A percentile compares a stretch with the other conserved stretches of the same genome.
phyloP scores from a whole-genome alignment of 2,797 vertebrate species.

The Hylomyscus alleni region DNA sequence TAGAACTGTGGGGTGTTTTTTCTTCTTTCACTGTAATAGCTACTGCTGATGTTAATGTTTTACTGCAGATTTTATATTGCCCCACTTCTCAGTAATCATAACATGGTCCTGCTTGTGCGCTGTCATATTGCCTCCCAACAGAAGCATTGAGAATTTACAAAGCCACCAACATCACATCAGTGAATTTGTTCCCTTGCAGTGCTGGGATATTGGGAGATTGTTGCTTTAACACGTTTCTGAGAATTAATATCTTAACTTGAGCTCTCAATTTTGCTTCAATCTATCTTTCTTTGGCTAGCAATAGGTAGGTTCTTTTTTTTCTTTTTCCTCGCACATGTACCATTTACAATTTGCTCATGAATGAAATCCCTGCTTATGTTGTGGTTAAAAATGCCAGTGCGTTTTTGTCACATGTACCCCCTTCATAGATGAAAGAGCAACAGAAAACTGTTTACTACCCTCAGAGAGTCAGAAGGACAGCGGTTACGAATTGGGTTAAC shows the following conservation, averaged over 20 bases:
- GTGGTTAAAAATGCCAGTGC: conserved; percentile 58
- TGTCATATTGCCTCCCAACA: conserved; percentile 7
- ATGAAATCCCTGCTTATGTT: conserved; percentile 40
- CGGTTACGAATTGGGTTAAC: conserved; percentile 32
- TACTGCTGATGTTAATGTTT: conserved; percentile 51
- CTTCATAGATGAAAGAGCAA: conserved; percentile 57
- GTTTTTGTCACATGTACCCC: conserved; percentile 46
- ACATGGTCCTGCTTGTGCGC: not conserved
- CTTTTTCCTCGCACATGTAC: not conserved
- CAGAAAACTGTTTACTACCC: not conserved
- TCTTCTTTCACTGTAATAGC: not conserved
- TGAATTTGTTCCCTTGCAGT: not conserved
- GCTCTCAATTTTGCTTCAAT: conserved; percentile 41
- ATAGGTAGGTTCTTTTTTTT: not conserved
- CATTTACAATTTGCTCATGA: conserved; percentile 57
- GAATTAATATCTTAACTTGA: conserved; percentile 42
- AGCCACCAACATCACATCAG: not conserved
- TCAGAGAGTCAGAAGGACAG: conserved; percentile 21
- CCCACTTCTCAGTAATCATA: conserved; percentile 18
- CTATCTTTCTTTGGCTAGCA: conserved; percentile 19
- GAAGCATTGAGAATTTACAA: conserved; percentile 51
- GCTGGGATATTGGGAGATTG: not conserved
- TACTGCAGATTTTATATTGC: conserved; percentile 56
- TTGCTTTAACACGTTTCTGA: conserved; percentile 46
- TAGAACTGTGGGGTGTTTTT: not conserved